Base-by-base conservation (phyloP, 2,888 invertebrate species). In the Callyntrura sp. region DNA sequence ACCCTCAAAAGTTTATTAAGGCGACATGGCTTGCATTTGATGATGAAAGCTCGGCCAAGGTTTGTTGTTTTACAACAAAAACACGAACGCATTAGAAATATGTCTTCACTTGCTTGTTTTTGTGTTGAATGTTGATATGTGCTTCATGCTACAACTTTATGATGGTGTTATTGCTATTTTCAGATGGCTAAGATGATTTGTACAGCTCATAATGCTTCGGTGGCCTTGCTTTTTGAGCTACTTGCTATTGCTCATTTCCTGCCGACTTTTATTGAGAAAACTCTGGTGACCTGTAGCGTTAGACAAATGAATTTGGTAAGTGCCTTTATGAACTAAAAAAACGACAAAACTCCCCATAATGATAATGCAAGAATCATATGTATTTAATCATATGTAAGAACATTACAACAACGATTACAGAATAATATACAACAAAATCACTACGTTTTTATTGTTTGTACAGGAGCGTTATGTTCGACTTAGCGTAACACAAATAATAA, bases 401-500 rank as follows among this genome's bases (percentile, higher is more conserved):
- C 45, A 45, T 45, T n/a, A n/a, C n/a, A n/a, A n/a, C n/a, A n/a
- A n/a, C 45, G 11, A 45, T 14, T 62, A 14, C 62, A 60, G 1
- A 9, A 43, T 9, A 35, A 35, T 35, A 35, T 35, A 4, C 6
- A 35, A 6, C 35, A 35, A 35, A 35, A 35, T 35, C 3, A 4
- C 35, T 35, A 6, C 3, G 35, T 35, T 35, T 35, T 35, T 35
- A 35, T 62, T 84, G 43, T 25, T 28, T 81, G 51, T 68, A n/a
- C 51, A 93, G 93, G 92, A 93, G 28, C 78, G 82, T 11, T 93
- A 91, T 65, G 62, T 93, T 51, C 86, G 90, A 57, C 89, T 91
- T 60, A 92, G 92, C 78, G 91, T 93, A 43, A 93, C 93, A 51
- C 93, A 93, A 68, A 90, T 93, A 60, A 91, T 93, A 45, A 92